Evolutionary conservation across 2,888 invertebrate genomes (phyloP).

Genomic region (Rhagonycha lutea): DNA sequence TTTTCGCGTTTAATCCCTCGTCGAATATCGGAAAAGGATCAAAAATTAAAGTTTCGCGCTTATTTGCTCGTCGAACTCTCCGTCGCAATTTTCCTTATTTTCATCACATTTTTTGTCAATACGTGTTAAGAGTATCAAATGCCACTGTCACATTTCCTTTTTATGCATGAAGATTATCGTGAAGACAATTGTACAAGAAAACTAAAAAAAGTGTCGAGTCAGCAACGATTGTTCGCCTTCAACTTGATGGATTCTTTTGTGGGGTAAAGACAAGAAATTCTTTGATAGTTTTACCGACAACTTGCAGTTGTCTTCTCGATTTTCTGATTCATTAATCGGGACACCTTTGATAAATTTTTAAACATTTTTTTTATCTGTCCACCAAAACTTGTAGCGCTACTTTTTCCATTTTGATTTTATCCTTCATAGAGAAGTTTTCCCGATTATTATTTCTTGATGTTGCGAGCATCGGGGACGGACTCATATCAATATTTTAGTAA

Average conservation of each 20-base stretch:
- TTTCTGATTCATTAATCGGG: constrained; percentile 20
- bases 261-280: constrained; percentile 17
- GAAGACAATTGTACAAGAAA: constrained; percentile 4
- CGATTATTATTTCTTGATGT: background rate
- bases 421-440: background rate
- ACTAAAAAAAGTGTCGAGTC: constrained; percentile 15
- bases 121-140: background rate
- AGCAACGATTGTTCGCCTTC: constrained; percentile 22
- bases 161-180: background rate
- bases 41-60: background rate
- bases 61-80: background rate
- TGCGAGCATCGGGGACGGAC: too few species aligned
- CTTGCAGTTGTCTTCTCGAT: constrained; percentile 20
- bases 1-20: background rate
- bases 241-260: constrained; percentile 24
- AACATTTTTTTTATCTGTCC: background rate
- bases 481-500: too few species aligned
- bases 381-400: background rate
- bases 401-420: background rate
- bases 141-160: constrained; percentile 11
- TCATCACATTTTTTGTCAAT: background rate
- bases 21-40: background rate
- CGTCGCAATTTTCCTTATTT: background rate
- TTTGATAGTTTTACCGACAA: constrained; percentile 23
- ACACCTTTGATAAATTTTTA: constrained; percentile 10